Evolutionary conservation across 2,113 vertebrate genomes (phyloP), one percentile per base, ranked within the genome.

Genomic region (Psammodynastes pulverulentus): DNA sequence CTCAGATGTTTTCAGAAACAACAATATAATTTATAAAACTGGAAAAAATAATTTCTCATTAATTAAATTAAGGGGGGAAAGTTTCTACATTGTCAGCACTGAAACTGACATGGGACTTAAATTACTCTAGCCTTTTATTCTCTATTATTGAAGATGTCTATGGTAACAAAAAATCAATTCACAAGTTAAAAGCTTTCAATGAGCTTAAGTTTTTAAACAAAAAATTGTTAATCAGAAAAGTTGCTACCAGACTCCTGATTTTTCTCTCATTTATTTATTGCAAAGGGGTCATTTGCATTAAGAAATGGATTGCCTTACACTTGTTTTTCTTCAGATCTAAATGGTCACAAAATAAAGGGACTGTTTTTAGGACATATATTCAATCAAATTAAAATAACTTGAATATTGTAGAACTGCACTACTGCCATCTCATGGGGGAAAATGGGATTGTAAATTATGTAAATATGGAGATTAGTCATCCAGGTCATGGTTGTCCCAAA

Each of bases 351-450:
- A 90, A 84, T 45, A 84, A 90, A 90, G 24, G 39, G 34, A 43
- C 29, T 51, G 1, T 4, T 49, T n/a, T 90, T 43, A 43, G 39
- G 19, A n/a, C n/a, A 13, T 49, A 4, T 67, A 56, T 85, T 86
- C 4, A 49, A 49, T 51, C 3, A 1, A 56, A 48, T 56, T 29
- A 86, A 34, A 56, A 48, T 84, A 26, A 26, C 9, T 15, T 79
- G 34, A 43, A 21, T 79, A n/a, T 48, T 91, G 46, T 67, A 26
- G 39, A 72, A 13, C 24, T 79, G 26, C 52, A 48, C 48, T 79
- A 45, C 39, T 79, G 91, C 91, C 91, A 62, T 88, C 91, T 88
- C 48, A 46, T 88, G 91, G 91, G 5, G 26, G 8, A 45, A 91
- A 53, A 21, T 39, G 58, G 9, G 90, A 51, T 91, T 26, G 10